Percentiles rank a stretch among this genome's conserved stretches.
phyloP scores from a whole-genome alignment of 2,888 invertebrate species.

The Amphiduros pacificus region DNA sequence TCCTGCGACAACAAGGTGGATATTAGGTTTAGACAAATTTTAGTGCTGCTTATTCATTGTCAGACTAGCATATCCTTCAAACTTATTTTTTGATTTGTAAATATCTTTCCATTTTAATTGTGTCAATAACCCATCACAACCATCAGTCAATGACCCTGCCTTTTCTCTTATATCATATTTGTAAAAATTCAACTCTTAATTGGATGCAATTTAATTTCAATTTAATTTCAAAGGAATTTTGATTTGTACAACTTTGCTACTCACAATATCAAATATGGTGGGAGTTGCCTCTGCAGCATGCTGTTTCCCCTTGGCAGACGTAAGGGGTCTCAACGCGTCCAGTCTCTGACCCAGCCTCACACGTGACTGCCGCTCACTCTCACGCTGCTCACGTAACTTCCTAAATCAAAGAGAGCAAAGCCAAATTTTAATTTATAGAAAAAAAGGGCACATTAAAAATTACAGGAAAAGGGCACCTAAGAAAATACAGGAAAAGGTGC shows the following conservation, averaged over 20 bases:
- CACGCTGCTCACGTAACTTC: constrained; percentile 39
- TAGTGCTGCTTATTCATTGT: too few relatives aligned
- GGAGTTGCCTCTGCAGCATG: constrained; percentile 46
- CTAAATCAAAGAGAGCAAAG: too few relatives aligned
- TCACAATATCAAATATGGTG: constrained; percentile 50
- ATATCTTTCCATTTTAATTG: too few relatives aligned
- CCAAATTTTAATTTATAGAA: too few relatives aligned
- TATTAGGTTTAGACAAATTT: not conserved
- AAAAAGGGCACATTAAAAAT: too few relatives aligned
- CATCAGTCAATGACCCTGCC: too few relatives aligned
- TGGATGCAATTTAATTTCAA: not conserved
- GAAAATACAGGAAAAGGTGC: too few relatives aligned
- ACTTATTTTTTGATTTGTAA: too few relatives aligned
- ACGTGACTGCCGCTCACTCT: constrained; percentile 37
- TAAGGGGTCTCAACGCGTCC: constrained; percentile 42
- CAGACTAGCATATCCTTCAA: too few relatives aligned
- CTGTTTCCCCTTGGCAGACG: constrained; percentile 42
- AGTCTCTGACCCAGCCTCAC: constrained; percentile 39
- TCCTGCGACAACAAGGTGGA: constrained; percentile 34
- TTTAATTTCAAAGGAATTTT: not conserved
- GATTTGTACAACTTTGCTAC: constrained; percentile 6
- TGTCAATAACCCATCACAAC: too few relatives aligned
- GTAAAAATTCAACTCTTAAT: not conserved
- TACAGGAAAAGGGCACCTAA: too few relatives aligned
- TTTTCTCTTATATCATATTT: not conserved